phyloP scores from a whole-genome alignment of 2,113 vertebrate species.

The Lepus timidus region DNA sequence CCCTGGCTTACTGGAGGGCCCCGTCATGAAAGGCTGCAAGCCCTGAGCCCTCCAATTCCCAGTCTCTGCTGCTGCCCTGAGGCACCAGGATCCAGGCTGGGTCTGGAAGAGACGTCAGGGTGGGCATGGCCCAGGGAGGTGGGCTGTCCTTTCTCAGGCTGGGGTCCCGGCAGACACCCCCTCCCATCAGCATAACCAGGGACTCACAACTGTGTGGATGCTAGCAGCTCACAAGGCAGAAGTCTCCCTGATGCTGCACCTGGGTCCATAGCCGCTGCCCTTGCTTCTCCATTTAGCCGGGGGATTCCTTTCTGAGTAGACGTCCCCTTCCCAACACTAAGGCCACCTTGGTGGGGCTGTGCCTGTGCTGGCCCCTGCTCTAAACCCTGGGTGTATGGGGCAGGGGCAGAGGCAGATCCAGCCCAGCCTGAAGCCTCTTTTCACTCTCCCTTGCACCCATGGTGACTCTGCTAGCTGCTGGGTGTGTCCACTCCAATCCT shows the following conservation, averaged over 20 bases:
- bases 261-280: background rate
- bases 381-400: fast-evolving
- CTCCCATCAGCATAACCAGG: background rate
- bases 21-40: background rate
- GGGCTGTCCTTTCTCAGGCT: background rate
- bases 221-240: background rate
- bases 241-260: background rate
- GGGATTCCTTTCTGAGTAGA: background rate
- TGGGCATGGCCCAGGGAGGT: background rate
- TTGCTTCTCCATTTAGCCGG: no score
- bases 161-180: no score
- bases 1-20: background rate
- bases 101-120: background rate
- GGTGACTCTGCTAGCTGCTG: no score
- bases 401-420: background rate
- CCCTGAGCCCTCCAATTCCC: background rate
- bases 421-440: background rate
- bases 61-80: background rate
- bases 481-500: background rate
- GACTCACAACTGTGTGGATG: background rate
- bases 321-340: fast-evolving
- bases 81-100: background rate
- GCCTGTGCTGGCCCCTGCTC: background rate
- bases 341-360: fast-evolving
- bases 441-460: fast-evolving